Evolutionary conservation across 92 coral and sea anemone species (phyloP).

Genomic region (Blastomussa wellsi): DNA sequence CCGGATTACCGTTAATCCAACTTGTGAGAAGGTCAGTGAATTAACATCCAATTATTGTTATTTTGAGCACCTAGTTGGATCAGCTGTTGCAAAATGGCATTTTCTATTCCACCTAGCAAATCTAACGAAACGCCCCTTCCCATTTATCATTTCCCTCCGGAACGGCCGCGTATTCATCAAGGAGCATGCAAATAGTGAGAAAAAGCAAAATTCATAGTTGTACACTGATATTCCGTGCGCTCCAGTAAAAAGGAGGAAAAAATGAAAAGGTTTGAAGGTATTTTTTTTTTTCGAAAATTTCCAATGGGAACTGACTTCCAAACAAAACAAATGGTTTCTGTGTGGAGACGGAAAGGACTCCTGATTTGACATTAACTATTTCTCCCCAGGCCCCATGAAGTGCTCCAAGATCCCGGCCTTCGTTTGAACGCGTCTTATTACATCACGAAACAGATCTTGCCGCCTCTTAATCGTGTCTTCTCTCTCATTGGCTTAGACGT

Average conservation of each 20-base stretch:
- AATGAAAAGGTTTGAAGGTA: too few relatives aligned
- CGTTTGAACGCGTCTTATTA: constrained; percentile 91
- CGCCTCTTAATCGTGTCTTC: constrained; percentile 89
- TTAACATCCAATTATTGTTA: not conserved
- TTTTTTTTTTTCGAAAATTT: not conserved
- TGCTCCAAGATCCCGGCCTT: constrained; percentile 81
- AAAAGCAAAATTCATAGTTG: too few relatives aligned
- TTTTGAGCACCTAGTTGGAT: not conserved
- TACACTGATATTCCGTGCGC: too few relatives aligned
- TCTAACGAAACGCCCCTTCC: too few relatives aligned
- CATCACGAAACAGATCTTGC: constrained; percentile 92
- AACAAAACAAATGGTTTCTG: too few relatives aligned
- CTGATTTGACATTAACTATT: too few relatives aligned
- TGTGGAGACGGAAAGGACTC: too few relatives aligned
- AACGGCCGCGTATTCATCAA: too few relatives aligned
- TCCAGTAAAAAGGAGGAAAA: too few relatives aligned
- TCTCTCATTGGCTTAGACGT: constrained; percentile 89
- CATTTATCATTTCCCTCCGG: too few relatives aligned
- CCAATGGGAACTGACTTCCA: too few relatives aligned
- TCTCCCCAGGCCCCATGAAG: constrained; percentile 81
- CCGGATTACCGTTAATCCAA: constrained; percentile 91
- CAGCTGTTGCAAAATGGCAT: not conserved
- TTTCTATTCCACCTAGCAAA: not conserved
- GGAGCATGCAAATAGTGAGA: too few relatives aligned
- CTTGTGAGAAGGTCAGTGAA: constrained; percentile 81